A percentile compares a stretch with the other conserved stretches of the same genome.
Evolutionary conservation across 2,797 vertebrate species (phyloP).

Genomic region (Alauda arvensis): DNA sequence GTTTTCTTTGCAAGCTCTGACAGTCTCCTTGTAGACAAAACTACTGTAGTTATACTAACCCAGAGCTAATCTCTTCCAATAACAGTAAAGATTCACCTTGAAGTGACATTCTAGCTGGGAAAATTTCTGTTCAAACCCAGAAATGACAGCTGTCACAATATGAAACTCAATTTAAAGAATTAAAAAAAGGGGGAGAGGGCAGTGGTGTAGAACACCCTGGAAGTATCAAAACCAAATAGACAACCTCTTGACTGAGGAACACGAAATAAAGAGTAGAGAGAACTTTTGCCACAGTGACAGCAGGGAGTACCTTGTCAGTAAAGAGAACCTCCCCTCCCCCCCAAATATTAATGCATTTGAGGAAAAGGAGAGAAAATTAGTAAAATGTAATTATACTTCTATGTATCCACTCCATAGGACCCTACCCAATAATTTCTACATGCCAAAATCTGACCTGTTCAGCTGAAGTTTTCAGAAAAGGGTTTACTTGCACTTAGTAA

Average conservation of each 20-base stretch:
- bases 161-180: neutral
- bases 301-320: neutral
- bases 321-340: neutral
- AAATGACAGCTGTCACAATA: neutral
- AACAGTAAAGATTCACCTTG: neutral
- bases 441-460: neutral
- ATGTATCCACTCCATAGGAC: neutral
- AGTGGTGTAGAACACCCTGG: neutral
- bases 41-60: neutral
- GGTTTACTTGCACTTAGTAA: neutral
- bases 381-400: neutral
- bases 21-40: neutral
- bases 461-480: neutral
- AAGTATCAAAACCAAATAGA: neutral
- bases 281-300: neutral
- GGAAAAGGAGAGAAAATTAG: neutral
- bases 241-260: neutral
- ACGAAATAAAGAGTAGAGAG: neutral
- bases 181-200: rapidly evolving
- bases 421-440: neutral
- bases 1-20: neutral
- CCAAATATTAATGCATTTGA: neutral
- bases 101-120: neutral
- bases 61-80: neutral
- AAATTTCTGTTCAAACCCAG: neutral